Percentiles rank a stretch among this genome's conserved stretches.
Conservation (phyloP, 2,888 invertebrate genomes). For the Dusona sp. region DNA sequence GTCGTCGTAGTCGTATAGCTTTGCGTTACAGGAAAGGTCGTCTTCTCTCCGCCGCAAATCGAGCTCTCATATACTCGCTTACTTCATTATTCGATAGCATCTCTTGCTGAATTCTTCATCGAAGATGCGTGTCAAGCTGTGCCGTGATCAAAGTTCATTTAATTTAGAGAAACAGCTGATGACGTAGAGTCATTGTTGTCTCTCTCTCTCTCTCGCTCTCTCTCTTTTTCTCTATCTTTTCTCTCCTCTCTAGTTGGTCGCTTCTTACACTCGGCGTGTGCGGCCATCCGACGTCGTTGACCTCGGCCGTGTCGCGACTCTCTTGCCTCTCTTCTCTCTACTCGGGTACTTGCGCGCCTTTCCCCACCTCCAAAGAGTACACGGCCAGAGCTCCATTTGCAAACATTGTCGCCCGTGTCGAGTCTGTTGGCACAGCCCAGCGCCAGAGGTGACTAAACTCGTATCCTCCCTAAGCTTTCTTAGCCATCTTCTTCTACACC, state of each 20-base stretch:
- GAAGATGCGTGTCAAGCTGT: slow-evolving; percentile 3
- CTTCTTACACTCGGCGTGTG: slow-evolving; percentile 56
- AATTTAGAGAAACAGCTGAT: slow-evolving; percentile 45
- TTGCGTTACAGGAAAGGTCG: slow-evolving; percentile 65
- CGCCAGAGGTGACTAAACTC: slow-evolving; percentile 71
- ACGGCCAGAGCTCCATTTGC: slow-evolving; percentile 67
- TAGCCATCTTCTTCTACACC: slow-evolving; percentile 26
- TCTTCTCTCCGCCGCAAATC: slow-evolving; percentile 45
- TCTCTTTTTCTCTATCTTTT: slow-evolving; percentile 29
- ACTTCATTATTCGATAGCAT: slow-evolving; percentile 59
- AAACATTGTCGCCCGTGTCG: slow-evolving; percentile 69
- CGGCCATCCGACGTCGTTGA: slow-evolving; percentile 67
- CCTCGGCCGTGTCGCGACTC: slow-evolving; percentile 68
- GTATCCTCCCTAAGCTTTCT: slow-evolving; percentile 43
- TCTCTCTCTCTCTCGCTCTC: background rate
- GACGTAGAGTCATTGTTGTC: slow-evolving; percentile 38
- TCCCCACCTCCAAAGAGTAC: slow-evolving; percentile 49
- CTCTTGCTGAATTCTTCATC: slow-evolving; percentile 49
- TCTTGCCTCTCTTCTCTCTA: slow-evolving; percentile 49
- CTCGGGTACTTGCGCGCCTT: slow-evolving; percentile 50
- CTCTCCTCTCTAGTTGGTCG: slow-evolving; percentile 6
- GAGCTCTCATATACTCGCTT: slow-evolving; percentile 13
- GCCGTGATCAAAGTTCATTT: slow-evolving; percentile 44
- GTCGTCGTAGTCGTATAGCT: slow-evolving; percentile 33
- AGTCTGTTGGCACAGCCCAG: slow-evolving; percentile 58